phyloP scores from a whole-genome alignment of 2,113 vertebrate species.

The Centropus unirufus region DNA sequence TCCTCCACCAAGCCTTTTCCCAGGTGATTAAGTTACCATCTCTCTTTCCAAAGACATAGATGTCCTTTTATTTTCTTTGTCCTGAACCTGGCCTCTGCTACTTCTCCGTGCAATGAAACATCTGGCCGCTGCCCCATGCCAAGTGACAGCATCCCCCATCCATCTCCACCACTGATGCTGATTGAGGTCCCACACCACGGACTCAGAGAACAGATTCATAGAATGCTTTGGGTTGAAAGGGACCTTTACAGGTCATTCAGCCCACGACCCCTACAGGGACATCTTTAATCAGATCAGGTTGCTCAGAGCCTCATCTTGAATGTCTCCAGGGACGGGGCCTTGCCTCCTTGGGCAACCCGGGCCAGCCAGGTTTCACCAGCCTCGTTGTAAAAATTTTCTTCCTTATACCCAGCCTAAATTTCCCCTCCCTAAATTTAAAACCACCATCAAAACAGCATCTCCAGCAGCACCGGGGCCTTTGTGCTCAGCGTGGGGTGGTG shows the following conservation, averaged over 20 bases:
- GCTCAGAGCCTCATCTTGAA: too few species aligned
- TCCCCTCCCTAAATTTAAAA: too few species aligned
- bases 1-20: background rate
- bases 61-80: background rate
- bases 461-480: background rate
- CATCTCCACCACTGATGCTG: background rate
- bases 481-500: accelerated
- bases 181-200: background rate
- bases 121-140: background rate
- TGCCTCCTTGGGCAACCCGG: too few species aligned
- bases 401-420: too few species aligned
- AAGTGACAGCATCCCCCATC: background rate
- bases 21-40: background rate
- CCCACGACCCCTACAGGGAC: too few species aligned
- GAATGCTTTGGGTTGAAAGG: too few species aligned
- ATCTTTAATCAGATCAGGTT: too few species aligned
- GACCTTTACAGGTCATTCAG: too few species aligned
- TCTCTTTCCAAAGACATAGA: background rate
- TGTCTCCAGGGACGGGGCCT: too few species aligned
- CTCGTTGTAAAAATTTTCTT: too few species aligned
- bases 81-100: background rate
- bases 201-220: too few species aligned
- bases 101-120: background rate
- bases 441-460: background rate
- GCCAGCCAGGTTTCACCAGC: too few species aligned